Percentiles rank a stretch among this genome's conserved stretches.
Conservation (phyloP, 2,113 vertebrate genomes). For the Danionella cerebrum region DNA sequence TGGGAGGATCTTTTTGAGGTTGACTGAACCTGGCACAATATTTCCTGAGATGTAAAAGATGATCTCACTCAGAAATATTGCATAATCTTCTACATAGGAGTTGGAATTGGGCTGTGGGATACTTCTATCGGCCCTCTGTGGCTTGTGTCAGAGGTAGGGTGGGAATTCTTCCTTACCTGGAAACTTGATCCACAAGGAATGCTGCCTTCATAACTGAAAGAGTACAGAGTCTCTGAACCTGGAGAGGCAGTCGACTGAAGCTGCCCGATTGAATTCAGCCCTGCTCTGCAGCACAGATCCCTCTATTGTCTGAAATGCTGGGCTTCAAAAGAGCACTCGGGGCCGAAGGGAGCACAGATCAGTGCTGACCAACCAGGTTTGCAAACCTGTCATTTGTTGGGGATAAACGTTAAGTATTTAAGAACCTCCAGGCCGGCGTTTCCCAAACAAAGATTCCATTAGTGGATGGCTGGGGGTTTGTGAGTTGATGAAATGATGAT, state of each 20-base stretch:
- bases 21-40: neutral
- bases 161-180: constrained; percentile 34
- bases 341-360: constrained; percentile 8
- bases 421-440: neutral
- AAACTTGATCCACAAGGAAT: constrained; percentile 40
- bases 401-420: neutral
- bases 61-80: neutral
- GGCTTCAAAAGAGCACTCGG: constrained; percentile 20
- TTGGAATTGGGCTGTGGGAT: neutral
- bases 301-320: constrained; percentile 34
- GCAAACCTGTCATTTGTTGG: neutral
- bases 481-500: neutral
- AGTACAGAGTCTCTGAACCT: constrained; percentile 25
- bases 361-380: neutral
- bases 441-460: neutral
- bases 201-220: constrained; percentile 32
- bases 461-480: neutral
- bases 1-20: neutral
- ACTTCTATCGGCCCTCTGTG: no score
- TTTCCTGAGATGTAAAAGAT: neutral
- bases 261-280: constrained; percentile 27
- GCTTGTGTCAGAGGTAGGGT: constrained; percentile 5
- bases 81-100: neutral
- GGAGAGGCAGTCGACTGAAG: constrained; percentile 22
- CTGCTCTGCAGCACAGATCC: constrained; percentile 30